phyloP scores from a whole-genome alignment of 1,140 invertebrate genomes.

The Bombus superbus region DNA sequence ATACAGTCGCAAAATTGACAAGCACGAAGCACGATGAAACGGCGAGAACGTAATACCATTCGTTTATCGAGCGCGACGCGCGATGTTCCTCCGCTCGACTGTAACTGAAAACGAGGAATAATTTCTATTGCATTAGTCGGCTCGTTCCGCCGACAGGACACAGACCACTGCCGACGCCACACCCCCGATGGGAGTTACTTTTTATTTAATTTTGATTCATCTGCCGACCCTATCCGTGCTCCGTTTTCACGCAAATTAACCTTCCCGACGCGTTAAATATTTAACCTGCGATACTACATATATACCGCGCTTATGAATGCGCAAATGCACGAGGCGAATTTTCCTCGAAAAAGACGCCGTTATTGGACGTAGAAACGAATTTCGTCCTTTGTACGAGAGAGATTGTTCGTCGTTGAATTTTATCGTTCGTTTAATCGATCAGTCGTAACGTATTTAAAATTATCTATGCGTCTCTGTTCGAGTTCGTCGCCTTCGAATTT shows the following conservation, averaged over 20 bases:
- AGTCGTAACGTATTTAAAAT: too few relatives aligned
- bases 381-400: too few relatives aligned
- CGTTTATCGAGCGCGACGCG: slow-evolving; percentile 32
- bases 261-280: not conserved
- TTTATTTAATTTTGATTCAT: slow-evolving; percentile 21
- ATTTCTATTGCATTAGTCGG: slow-evolving; percentile 30
- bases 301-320: not conserved
- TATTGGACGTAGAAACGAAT: too few relatives aligned
- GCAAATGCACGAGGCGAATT: not conserved
- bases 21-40: not conserved
- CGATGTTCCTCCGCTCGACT: not conserved
- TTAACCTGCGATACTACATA: not conserved
- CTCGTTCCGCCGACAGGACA: not conserved
- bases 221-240: not conserved
- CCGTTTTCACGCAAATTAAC: slow-evolving; percentile 6
- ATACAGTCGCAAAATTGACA: slow-evolving; percentile 32
- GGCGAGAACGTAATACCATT: slow-evolving; percentile 32
- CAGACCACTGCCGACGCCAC: not conserved
- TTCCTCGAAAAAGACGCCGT: not conserved
- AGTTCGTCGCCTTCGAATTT: too few relatives aligned
- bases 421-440: too few relatives aligned
- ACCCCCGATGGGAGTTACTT: not conserved
- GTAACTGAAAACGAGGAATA: slow-evolving; percentile 26
- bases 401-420: too few relatives aligned
- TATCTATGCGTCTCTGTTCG: too few relatives aligned